phyloP scores from a whole-genome alignment of 2,888 invertebrate genomes.

The Vannuccia rotundouncinata region DNA sequence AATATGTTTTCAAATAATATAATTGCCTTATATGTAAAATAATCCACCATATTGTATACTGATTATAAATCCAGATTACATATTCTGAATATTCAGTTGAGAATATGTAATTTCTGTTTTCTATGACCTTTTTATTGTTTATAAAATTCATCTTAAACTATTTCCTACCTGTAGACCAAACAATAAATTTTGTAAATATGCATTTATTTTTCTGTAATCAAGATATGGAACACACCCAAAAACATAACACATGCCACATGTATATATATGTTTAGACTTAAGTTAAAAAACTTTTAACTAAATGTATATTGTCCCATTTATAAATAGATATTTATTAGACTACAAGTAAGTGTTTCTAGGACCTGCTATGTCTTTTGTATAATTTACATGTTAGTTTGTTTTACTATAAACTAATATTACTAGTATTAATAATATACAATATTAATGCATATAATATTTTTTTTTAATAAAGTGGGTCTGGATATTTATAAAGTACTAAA shows the following conservation, averaged over 20 bases:
- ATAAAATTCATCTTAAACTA: too few species aligned
- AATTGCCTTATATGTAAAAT: neutral
- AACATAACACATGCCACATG: neutral
- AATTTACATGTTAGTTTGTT: neutral
- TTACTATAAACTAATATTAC: too few species aligned
- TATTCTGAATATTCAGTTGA: neutral
- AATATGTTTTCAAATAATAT: neutral
- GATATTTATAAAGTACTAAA: too few species aligned
- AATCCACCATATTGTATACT: neutral
- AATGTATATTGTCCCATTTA: neutral
- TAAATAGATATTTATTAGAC: neutral
- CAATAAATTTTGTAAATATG: neutral
- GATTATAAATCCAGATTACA: neutral
- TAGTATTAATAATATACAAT: too few species aligned
- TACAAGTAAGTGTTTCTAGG: neutral
- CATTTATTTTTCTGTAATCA: neutral
- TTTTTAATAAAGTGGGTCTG: too few species aligned
- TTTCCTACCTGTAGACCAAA: too few species aligned
- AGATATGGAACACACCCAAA: neutral
- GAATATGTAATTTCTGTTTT: neutral
- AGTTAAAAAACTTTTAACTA: neutral
- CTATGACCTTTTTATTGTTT: neutral
- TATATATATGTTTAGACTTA: too few species aligned
- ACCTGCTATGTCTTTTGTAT: neutral
- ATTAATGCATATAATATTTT: too few species aligned